Evolutionary conservation across 30 jellyfish, hydroid and myxozoan genomes (phyloP).

Genomic region (Sanderia malayensis): DNA sequence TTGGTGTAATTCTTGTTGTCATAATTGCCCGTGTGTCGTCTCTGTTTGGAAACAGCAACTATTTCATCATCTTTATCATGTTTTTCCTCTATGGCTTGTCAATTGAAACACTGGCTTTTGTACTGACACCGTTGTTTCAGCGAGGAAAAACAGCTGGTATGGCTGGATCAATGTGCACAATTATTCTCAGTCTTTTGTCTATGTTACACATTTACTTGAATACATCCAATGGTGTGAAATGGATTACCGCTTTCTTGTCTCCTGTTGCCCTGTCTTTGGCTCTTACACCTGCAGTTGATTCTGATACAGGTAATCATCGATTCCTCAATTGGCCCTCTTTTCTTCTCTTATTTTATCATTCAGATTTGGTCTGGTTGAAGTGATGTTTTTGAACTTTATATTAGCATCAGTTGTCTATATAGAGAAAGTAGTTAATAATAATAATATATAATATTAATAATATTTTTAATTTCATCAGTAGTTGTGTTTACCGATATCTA

Average conservation of each 20-base stretch:
- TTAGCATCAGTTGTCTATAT: too few relatives aligned
- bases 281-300: conserved; percentile 60
- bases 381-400: too few relatives aligned
- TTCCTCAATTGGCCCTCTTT: too few relatives aligned
- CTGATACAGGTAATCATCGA: conserved; percentile 31
- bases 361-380: too few relatives aligned
- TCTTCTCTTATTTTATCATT: too few relatives aligned
- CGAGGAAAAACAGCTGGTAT: conserved; percentile 80
- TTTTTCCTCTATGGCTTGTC: conserved; percentile 83
- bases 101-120: conserved; percentile 71
- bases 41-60: conserved; percentile 77
- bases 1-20: conserved; percentile 68
- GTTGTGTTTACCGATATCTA: too few relatives aligned
- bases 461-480: too few relatives aligned
- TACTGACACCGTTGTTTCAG: conserved; percentile 70
- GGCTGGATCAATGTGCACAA: conserved; percentile 76
- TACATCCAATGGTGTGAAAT: conserved; percentile 87
- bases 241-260: conserved; percentile 85
- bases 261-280: conserved; percentile 89
- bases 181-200: conserved; percentile 60
- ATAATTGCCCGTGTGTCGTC: conserved; percentile 53
- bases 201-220: conserved; percentile 65
- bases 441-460: too few relatives aligned
- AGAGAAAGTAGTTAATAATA: too few relatives aligned
- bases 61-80: conserved; percentile 62